Base-by-base conservation (phyloP, 1,140 invertebrate species). In the Eciton burchellii region DNA sequence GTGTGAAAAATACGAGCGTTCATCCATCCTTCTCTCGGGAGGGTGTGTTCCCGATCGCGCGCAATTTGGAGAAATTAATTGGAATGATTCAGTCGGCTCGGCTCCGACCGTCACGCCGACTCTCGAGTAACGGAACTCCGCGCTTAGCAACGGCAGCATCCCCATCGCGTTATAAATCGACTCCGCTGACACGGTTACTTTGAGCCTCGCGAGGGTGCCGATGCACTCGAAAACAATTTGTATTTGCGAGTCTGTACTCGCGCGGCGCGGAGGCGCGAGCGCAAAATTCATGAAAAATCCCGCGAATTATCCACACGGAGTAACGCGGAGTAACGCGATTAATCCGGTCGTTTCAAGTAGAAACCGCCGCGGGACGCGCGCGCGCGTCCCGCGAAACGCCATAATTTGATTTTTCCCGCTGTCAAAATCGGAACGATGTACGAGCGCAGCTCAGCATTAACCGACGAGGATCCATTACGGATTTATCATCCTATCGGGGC, bases 121-220 rank as follows among this genome's bases (percentile, higher is more conserved):
- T 62, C 45, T 59, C 29, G 63, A 43, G 54, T 66, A 83, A 79
- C 63, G 45, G 24, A 68, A 83, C 49, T 76, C 29, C 45, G 79
- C 45, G 65, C 43, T 82, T 35, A 26, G 81, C 71, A 62, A 65
- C 21, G 56, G 54, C 49, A 70, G 43, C 77, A 71, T 72, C 71
- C 56, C 70, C n/a, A 35, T 63, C 45, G 52, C 24, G 83, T 79
- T 70, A 73, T 87, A 87, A 86, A 87, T 87, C 86, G 81, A 52
- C 41, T 35, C 41, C 24, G 83, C 82, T 85, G 84, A 87, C 84
- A 86, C 63, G 74, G 56, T 74, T 87, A 84, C 73, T 87, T 86
- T 62, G 29, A 84, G 81, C 84, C 68, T 57, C 62, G 47, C 41
- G 56, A 52, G 62, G 68, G 49, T 70, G 70, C 82, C 66, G 47